Percentiles rank a stretch among this genome's conserved stretches.
Conservation (phyloP, 2,797 vertebrate genomes). For the Notolepis coatsorum region DNA sequence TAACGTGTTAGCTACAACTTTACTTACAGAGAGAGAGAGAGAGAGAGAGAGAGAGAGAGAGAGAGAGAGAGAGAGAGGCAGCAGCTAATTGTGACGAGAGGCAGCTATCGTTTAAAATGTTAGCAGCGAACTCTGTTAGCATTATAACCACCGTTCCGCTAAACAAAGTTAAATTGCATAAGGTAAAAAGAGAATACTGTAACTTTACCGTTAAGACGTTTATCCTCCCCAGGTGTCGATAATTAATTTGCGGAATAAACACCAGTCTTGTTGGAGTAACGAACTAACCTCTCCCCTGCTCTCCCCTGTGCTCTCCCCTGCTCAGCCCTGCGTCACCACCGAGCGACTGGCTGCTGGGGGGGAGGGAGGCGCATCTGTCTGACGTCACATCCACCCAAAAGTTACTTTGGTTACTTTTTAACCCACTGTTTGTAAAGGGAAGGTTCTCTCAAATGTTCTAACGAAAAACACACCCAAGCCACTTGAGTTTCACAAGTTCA, state of each 20-base stretch:
- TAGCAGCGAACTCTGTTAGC: constrained; percentile 24
- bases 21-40: too few relatives aligned
- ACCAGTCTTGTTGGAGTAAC: neutral
- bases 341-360: constrained; percentile 26
- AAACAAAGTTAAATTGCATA: constrained; percentile 40
- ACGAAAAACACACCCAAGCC: too few relatives aligned
- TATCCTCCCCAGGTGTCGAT: neutral
- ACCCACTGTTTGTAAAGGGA: neutral
- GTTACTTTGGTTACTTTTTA: constrained; percentile 15
- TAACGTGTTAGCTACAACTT: too few relatives aligned
- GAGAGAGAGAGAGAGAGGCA: too few relatives aligned
- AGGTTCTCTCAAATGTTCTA: too few relatives aligned
- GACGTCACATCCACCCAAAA: constrained; percentile 55
- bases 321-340: constrained; percentile 52
- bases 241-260: neutral
- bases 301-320: constrained; percentile 18
- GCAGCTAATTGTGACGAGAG: too few relatives aligned
- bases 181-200: neutral
- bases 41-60: too few relatives aligned
- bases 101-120: too few relatives aligned
- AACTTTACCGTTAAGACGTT: constrained; percentile 44
- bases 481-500: too few relatives aligned
- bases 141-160: constrained; percentile 30
- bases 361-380: constrained; percentile 39
- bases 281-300: constrained; percentile 39